Evolutionary conservation across 2,113 vertebrate species (phyloP).

Genomic region (Pygoscelis antarcticus): DNA sequence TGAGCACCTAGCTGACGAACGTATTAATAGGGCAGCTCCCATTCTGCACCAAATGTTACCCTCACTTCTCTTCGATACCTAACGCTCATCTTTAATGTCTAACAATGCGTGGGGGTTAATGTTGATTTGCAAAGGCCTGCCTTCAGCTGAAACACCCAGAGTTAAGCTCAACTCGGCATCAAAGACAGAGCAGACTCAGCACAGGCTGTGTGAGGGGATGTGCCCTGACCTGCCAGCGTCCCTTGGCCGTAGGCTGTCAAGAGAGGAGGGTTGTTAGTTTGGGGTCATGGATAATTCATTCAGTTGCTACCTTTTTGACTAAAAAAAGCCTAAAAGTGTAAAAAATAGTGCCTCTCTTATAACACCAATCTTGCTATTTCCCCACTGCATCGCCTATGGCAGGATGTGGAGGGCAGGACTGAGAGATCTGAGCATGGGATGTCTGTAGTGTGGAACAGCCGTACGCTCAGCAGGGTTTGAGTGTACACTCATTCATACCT

Average conservation of each 20-base stretch:
- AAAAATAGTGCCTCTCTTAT: not conserved
- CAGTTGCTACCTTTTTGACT: not conserved
- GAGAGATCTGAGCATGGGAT: not conserved
- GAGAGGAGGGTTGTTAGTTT: not conserved
- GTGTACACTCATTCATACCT: fast-evolving
- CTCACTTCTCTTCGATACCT: not conserved
- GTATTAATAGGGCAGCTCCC: not conserved
- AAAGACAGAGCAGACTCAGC: not conserved
- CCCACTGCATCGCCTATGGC: not conserved
- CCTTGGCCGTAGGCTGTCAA: not conserved
- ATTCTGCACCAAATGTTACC: not conserved
- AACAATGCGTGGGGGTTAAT: not conserved
- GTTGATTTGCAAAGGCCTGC: not conserved
- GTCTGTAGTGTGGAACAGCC: fast-evolving
- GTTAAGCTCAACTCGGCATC: not conserved
- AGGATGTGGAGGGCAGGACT: not conserved
- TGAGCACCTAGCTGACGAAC: not conserved
- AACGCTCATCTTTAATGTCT: not conserved
- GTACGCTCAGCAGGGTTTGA: not conserved
- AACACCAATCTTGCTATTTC: not conserved
- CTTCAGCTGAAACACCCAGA: not conserved
- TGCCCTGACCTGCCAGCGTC: not conserved
- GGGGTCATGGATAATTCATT: not conserved
- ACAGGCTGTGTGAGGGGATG: not conserved
- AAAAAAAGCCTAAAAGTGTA: not conserved